These are phyloP conservation scores for Drosophila macrospina DNA, from an alignment of 2,888 invertebrate genomes.

Conservation along the genomic window DNA sequence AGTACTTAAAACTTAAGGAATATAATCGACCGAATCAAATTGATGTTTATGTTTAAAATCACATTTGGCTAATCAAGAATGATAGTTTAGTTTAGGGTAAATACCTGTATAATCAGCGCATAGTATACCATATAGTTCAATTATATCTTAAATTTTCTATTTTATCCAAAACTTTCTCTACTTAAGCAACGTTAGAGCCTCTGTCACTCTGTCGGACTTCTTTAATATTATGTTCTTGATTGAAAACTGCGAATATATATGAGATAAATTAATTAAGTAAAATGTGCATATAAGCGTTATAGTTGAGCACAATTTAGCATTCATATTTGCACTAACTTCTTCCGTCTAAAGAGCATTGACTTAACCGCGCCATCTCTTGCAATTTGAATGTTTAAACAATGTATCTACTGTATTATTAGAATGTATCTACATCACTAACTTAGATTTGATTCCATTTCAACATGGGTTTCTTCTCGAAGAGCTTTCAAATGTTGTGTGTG, in stretches of 20 bases:
- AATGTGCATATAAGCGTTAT: not conserved
- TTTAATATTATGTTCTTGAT: not conserved
- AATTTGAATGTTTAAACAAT: not conserved
- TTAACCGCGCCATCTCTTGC: not conserved
- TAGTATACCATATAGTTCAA: not conserved
- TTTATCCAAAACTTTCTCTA: not conserved
- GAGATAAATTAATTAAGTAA: constrained; percentile 4
- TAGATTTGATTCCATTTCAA: constrained; percentile 6
- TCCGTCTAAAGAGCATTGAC: not conserved
- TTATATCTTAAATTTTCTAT: not conserved
- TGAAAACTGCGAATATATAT: not conserved
- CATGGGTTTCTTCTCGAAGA: constrained; percentile 8
- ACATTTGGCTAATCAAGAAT: not conserved
- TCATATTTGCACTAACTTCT: constrained; percentile 1
- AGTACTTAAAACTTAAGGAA: not conserved
- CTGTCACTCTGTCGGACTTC: not conserved
- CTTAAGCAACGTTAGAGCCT: not conserved
- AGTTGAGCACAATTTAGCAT: constrained; percentile 1
- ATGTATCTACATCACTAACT: not conserved
- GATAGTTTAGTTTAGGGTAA: not conserved
- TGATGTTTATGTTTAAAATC: not conserved
- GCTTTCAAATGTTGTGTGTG: constrained; percentile 1
- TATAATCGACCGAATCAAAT: not conserved
- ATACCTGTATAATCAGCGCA: not conserved
- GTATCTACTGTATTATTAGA: not conserved